A percentile compares a stretch with the other conserved stretches of the same genome.
These are phyloP conservation scores for Lochmaea capreae DNA, from an alignment of 2,888 invertebrate species.

Conservation along the genomic window DNA sequence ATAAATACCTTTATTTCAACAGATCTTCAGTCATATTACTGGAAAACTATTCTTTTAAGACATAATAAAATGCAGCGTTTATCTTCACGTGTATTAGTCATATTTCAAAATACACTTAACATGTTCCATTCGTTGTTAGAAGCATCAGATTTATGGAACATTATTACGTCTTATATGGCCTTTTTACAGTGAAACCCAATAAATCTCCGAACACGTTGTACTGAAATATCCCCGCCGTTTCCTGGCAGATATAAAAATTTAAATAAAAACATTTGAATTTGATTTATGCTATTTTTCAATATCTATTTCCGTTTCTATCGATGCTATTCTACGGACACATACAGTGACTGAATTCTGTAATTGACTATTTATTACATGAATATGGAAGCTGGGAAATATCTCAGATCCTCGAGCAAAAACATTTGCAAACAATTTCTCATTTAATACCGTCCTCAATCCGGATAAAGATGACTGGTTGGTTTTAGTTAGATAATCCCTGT, in stretches of 20 bases:
- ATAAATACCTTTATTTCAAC: too few species aligned
- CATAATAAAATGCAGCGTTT: not conserved
- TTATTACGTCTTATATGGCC: conserved; percentile 27
- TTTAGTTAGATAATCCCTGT: too few species aligned
- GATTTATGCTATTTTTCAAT: conserved; percentile 27
- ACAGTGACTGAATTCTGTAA: not conserved
- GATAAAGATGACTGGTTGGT: too few species aligned
- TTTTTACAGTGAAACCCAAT: conserved; percentile 25
- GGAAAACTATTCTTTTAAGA: not conserved
- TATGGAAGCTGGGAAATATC: too few species aligned
- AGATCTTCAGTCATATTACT: too few species aligned
- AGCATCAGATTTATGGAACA: conserved; percentile 24
- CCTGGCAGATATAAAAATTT: conserved; percentile 29
- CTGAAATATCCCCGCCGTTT: conserved; percentile 25
- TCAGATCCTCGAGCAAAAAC: too few species aligned
- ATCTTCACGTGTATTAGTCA: not conserved
- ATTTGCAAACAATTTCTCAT: too few species aligned
- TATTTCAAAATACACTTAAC: conserved; percentile 21
- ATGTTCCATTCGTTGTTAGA: conserved; percentile 19
- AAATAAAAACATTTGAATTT: conserved; percentile 31
- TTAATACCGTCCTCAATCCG: too few species aligned
- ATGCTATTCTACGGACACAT: not conserved
- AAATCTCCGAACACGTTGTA: conserved; percentile 33
- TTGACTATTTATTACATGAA: too few species aligned
- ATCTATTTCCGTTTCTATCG: conserved; percentile 11